phyloP scores from a whole-genome alignment of 1,140 invertebrate species.

The Diploscapter pachys region DNA sequence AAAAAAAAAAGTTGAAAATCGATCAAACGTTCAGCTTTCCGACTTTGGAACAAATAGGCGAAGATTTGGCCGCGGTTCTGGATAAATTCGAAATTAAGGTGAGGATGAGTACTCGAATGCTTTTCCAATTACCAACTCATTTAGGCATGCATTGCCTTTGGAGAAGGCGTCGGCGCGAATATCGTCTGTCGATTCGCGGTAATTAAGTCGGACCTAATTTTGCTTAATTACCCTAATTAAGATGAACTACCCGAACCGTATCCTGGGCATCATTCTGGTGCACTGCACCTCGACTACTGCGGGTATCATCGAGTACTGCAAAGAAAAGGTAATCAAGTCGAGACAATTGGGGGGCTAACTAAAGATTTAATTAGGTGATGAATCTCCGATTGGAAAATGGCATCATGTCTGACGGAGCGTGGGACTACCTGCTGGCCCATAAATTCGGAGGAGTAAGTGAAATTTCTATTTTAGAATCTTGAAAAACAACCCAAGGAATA shows the following conservation, averaged over 20 bases:
- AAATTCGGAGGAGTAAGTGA: slow-evolving; percentile 83
- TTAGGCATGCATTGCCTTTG: slow-evolving; percentile 72
- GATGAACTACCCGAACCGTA: slow-evolving; percentile 72
- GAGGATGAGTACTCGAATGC: too few relatives aligned
- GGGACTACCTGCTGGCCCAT: slow-evolving; percentile 79
- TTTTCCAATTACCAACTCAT: too few relatives aligned
- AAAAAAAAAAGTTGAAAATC: background rate
- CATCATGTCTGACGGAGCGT: slow-evolving; percentile 72
- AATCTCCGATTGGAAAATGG: slow-evolving; percentile 69
- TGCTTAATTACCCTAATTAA: slow-evolving; percentile 32
- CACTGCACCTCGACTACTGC: slow-evolving; percentile 83
- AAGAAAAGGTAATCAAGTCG: slow-evolving; percentile 69
- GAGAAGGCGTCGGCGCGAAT: slow-evolving; percentile 84
- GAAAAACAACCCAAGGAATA: too few relatives aligned
- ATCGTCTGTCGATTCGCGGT: slow-evolving; percentile 77
- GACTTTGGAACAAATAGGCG: slow-evolving; percentile 75
- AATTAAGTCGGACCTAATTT: slow-evolving; percentile 1
- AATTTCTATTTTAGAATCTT: background rate
- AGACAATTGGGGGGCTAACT: background rate
- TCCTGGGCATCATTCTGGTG: slow-evolving; percentile 72
- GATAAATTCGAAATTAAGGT: slow-evolving; percentile 71
- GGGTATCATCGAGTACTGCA: slow-evolving; percentile 80
- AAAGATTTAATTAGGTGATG: slow-evolving; percentile 65
- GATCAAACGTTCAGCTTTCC: slow-evolving; percentile 67
- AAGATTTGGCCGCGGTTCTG: slow-evolving; percentile 76